A percentile compares a stretch with the other conserved stretches of the same genome.
These are phyloP conservation scores for Leptinotarsa lineolata DNA, from an alignment of 1,140 invertebrate species.

Conservation along the genomic window DNA sequence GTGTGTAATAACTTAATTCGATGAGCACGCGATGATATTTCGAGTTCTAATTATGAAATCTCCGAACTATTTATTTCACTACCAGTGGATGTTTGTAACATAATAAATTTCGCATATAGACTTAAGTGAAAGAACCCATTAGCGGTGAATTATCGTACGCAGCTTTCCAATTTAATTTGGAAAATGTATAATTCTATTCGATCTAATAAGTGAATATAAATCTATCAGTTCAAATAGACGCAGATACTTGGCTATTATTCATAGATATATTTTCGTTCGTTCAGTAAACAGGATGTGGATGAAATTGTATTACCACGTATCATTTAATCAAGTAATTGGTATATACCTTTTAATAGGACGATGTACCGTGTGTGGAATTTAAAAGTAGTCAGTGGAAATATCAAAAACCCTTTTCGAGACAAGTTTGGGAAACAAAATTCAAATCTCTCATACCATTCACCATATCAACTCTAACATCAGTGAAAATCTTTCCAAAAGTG, in stretches of 20 bases:
- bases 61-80: conserved; percentile 18
- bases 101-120: conserved; percentile 18
- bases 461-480: too few relatives aligned
- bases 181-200: conserved; percentile 20
- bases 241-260: background rate
- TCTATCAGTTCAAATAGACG: conserved; percentile 20
- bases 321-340: too few relatives aligned
- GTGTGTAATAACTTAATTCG: conserved; percentile 8
- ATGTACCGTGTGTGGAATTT: too few relatives aligned
- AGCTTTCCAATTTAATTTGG: conserved; percentile 32
- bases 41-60: conserved; percentile 17
- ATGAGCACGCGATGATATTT: background rate
- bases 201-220: conserved; percentile 34
- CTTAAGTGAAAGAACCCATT: conserved; percentile 22
- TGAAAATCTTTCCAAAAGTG: too few relatives aligned
- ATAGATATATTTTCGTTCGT: background rate
- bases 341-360: too few relatives aligned
- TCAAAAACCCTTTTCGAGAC: too few relatives aligned
- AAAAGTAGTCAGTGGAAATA: too few relatives aligned
- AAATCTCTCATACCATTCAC: too few relatives aligned
- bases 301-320: background rate
- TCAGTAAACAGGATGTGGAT: background rate
- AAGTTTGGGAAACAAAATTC: too few relatives aligned
- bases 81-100: conserved; percentile 12
- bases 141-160: conserved; percentile 23